Conservation (phyloP, 2,888 invertebrate genomes). For the Chrysolina haemoptera region DNA sequence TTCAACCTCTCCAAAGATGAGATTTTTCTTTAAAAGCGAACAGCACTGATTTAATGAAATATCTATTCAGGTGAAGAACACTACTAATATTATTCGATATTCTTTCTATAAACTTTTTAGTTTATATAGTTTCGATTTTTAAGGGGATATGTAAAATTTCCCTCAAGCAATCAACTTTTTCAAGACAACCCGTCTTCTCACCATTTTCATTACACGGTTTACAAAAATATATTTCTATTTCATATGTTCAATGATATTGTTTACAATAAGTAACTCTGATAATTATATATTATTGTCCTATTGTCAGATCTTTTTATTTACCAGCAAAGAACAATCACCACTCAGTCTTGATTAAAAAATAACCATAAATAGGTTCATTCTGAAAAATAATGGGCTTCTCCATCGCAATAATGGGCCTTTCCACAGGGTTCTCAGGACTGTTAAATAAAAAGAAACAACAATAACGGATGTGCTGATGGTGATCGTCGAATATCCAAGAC, state of each 20-base stretch:
- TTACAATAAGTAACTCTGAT: constrained; percentile 34
- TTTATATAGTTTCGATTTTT: background rate
- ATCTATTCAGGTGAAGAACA: no score
- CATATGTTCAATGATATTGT: constrained; percentile 54
- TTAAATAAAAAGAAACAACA: constrained; percentile 46
- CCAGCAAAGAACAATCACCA: constrained; percentile 51
- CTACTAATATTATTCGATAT: no score
- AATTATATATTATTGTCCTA: constrained; percentile 57
- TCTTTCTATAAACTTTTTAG: background rate
- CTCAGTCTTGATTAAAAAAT: constrained; percentile 34
- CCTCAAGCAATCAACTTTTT: background rate
- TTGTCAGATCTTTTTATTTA: constrained; percentile 56
- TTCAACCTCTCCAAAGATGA: no score
- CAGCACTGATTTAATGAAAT: no score
- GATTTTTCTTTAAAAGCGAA: no score
- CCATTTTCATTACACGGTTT: background rate
- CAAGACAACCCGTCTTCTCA: background rate
- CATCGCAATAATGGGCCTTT: background rate
- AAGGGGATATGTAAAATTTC: constrained; percentile 20
- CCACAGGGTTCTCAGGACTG: constrained; percentile 29
- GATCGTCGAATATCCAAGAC: constrained; percentile 28
- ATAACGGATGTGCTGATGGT: constrained; percentile 33
- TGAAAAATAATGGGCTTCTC: constrained; percentile 22
- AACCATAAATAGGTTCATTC: constrained; percentile 11
- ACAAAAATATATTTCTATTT: constrained; percentile 25